A percentile compares a stretch with the other conserved stretches of the same genome.
These are phyloP conservation scores for Harpalus rufipes DNA, from an alignment of 2,888 invertebrate species.

Conservation along the genomic window DNA sequence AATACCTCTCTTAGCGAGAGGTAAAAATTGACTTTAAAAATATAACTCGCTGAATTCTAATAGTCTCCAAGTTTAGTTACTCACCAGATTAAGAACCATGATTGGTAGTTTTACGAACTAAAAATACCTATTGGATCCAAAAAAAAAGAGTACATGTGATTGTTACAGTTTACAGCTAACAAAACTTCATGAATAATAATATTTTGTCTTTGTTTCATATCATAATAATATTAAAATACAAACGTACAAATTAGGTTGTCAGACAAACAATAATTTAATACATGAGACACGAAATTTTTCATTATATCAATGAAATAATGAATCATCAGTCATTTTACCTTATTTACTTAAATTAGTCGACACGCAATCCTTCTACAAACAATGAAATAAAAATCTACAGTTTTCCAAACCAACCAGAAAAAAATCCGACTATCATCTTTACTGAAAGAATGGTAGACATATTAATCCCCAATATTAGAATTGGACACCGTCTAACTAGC, in stretches of 20 bases:
- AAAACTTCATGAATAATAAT: neutral
- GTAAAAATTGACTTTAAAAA: too few relatives aligned
- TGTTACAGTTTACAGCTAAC: neutral
- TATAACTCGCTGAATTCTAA: too few relatives aligned
- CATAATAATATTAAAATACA: neutral
- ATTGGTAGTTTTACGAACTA: too few relatives aligned
- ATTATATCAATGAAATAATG: conserved; percentile 29
- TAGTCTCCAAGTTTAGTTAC: too few relatives aligned
- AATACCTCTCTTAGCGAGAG: too few relatives aligned
- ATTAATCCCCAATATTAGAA: conserved; percentile 27
- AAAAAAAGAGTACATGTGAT: neutral
- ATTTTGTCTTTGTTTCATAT: neutral
- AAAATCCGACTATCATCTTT: neutral
- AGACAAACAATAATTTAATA: conserved; percentile 20
- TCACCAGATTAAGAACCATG: too few relatives aligned
- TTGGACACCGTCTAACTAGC: conserved; percentile 14
- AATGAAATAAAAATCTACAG: neutral
- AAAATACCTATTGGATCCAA: too few relatives aligned
- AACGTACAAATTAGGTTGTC: conserved; percentile 11
- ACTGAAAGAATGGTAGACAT: conserved; percentile 2
- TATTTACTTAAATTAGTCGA: conserved; percentile 9
- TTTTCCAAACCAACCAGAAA: neutral
- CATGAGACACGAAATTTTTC: conserved; percentile 24
- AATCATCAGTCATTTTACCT: conserved; percentile 18
- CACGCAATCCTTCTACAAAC: conserved; percentile 1